These are phyloP conservation scores for Argya squamiceps DNA, from an alignment of 2,797 vertebrate genomes.

Conservation along the genomic window DNA sequence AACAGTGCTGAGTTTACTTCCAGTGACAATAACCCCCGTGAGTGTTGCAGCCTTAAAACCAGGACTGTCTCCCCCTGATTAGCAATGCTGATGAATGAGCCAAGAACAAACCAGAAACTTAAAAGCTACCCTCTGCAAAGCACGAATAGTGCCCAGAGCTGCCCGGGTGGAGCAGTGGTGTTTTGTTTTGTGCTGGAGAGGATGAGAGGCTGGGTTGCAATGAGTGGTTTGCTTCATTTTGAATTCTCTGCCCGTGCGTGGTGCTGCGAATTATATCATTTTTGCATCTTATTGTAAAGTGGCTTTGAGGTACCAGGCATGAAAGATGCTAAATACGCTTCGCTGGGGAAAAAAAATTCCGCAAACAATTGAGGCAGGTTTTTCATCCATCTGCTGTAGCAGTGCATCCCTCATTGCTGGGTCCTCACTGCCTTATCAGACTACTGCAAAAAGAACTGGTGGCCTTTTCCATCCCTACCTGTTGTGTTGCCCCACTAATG, in stretches of 20 bases:
- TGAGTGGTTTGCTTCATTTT: constrained; percentile 8
- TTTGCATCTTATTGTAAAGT: constrained; percentile 5
- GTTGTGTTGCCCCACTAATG: constrained; percentile 6
- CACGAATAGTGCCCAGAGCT: constrained; percentile 17
- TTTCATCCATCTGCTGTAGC: background rate
- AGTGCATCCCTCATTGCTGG: accelerated
- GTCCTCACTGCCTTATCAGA: background rate
- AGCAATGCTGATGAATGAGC: constrained; percentile 49
- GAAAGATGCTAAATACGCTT: background rate
- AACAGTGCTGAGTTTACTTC: constrained; percentile 29
- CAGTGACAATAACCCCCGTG: constrained; percentile 32
- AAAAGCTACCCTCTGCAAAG: constrained; percentile 20
- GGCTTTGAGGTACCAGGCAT: background rate
- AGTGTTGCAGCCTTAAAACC: constrained; percentile 28
- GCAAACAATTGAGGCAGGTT: background rate
- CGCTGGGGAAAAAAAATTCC: background rate
- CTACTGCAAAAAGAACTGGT: background rate
- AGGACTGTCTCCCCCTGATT: constrained; percentile 22
- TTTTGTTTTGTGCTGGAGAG: background rate
- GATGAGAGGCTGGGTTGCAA: background rate
- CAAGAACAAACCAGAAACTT: constrained; percentile 43
- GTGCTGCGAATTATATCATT: background rate
- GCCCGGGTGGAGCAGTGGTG: background rate
- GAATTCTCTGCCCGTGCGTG: background rate
- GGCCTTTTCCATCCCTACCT: background rate